Evolutionary conservation across 2,888 invertebrate genomes (phyloP).

Genomic region (Mystacides longicornis): DNA sequence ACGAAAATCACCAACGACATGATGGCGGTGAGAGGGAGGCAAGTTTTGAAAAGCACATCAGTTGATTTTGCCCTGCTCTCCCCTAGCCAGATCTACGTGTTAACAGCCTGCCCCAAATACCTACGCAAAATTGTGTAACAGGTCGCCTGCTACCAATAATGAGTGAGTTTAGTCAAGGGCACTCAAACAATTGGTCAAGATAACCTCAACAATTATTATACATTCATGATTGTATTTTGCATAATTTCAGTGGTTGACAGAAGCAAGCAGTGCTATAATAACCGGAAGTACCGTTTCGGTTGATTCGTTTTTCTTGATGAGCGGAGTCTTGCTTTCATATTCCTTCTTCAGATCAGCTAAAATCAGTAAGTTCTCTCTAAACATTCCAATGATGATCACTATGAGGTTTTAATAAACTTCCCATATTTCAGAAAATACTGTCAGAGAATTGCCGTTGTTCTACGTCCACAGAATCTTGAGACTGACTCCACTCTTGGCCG

Average conservation of each 20-base stretch:
- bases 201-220: background rate
- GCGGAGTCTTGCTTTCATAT: constrained; percentile 51
- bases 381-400: background rate
- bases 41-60: too few relatives aligned
- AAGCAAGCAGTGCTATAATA: constrained; percentile 9
- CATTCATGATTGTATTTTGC: background rate
- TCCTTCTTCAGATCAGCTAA: constrained; percentile 19
- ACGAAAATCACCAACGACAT: too few relatives aligned
- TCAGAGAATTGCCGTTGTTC: constrained; percentile 7
- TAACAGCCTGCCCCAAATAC: too few relatives aligned
- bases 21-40: too few relatives aligned
- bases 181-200: too few relatives aligned
- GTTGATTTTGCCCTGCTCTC: too few relatives aligned
- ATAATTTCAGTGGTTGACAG: constrained; percentile 15
- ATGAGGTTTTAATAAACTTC: too few relatives aligned
- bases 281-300: constrained; percentile 41
- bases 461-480: constrained; percentile 21
- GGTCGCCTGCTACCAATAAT: too few relatives aligned
- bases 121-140: too few relatives aligned
- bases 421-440: constrained; percentile 27
- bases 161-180: too few relatives aligned
- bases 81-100: too few relatives aligned
- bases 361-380: constrained; percentile 29
- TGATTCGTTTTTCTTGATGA: constrained; percentile 57
- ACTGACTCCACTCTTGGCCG: constrained; percentile 17